A percentile compares a stretch with the other conserved stretches of the same genome.
Conservation (phyloP, 1,140 invertebrate genomes). For the Brachionus manjavacas region DNA sequence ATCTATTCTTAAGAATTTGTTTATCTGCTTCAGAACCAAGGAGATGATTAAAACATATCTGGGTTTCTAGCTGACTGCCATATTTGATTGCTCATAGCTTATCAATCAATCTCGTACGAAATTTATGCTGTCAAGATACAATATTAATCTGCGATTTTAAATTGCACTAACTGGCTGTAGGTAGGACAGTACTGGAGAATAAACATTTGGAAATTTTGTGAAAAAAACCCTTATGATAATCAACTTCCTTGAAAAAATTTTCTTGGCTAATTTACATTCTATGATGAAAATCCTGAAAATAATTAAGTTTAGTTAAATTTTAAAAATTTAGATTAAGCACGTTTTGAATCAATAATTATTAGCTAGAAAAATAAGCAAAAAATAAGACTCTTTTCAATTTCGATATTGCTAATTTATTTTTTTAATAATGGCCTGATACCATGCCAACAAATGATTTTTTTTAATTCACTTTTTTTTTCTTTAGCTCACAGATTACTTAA, state of each 20-base stretch:
- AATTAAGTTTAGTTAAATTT: neutral
- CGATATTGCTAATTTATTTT: neutral
- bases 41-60: constrained; percentile 24
- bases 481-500: neutral
- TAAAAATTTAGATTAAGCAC: constrained; percentile 35
- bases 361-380: constrained; percentile 3
- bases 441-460: constrained; percentile 27
- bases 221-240: neutral
- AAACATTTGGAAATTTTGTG: neutral
- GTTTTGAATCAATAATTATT: constrained; percentile 23
- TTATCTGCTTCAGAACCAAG: neutral
- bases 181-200: neutral
- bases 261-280: neutral
- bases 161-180: neutral
- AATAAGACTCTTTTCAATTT: neutral
- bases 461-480: neutral
- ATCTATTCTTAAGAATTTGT: neutral
- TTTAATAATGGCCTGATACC: neutral
- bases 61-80: neutral
- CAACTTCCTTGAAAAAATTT: neutral
- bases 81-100: neutral
- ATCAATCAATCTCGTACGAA: constrained; percentile 1
- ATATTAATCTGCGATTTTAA: neutral
- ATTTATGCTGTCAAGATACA: neutral
- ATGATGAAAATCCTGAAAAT: constrained; percentile 20